Base-by-base conservation (phyloP, 2,113 vertebrate species). In the Ictalurus punctatus region DNA sequence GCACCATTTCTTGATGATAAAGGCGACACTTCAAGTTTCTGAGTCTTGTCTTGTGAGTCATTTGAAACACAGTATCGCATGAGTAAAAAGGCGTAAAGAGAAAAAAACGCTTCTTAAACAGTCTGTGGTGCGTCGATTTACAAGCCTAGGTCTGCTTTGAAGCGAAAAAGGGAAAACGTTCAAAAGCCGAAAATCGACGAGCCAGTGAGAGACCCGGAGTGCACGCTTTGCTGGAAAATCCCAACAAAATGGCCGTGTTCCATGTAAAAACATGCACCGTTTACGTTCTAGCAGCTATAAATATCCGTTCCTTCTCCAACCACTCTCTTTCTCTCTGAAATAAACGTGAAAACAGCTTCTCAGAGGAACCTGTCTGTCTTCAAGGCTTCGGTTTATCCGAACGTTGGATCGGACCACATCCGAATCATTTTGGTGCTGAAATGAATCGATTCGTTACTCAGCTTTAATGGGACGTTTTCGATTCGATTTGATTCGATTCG, bases 1-100 rank as follows among this genome's bases (percentile, higher is more conserved):
- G 71, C 89, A 89, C 74, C 87, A 54, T 84, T 90, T 89, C 79
- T 89, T 90, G 87, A 86, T 58, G 83, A 90, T 92, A 90, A 92
- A 91, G 89, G 78, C 78, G 82, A 89, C 82, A 87, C 78, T 84
- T 63, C 34, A 63, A 83, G 21, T 6, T 40, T 63, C 80, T 82
- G 74, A 76, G 84, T 79, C 76, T 83, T 48, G 76, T n/a, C 21
- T 85, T 89, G 44, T 86, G 67, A 84, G 58, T 89, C 54, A 71
- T 30, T 25, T 67, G 44, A 73, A 63, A 61, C 48, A 56, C 48
- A 52, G 27, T 44, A 19, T 10, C 9, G 9, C 37, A 79, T 63
- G 25, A 27, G 8, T 34, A 6, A 83, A 65, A n/a, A 23, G 25
- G 69, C 2, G 23, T 27, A 16, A 67, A n/a, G 3, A 13, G 14